These are phyloP conservation scores for Trichomycterus rosablanca DNA, from an alignment of 2,113 vertebrate genomes.

Conservation along the genomic window DNA sequence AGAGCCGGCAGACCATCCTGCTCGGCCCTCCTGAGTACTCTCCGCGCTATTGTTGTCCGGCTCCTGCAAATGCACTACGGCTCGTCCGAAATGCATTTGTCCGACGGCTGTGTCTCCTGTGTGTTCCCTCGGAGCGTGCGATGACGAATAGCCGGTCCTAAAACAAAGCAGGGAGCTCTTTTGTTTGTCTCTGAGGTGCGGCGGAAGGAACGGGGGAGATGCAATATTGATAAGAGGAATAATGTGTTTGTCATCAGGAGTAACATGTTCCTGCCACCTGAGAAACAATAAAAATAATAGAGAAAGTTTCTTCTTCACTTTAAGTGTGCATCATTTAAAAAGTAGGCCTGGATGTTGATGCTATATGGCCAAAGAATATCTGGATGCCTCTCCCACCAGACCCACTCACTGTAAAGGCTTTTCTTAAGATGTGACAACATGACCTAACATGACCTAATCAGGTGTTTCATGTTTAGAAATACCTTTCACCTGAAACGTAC, in stretches of 20 bases:
- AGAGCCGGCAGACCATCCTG: slow-evolving; percentile 51
- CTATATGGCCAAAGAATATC: too few relatives aligned
- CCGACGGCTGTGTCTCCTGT: slow-evolving; percentile 75
- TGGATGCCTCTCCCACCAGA: neutral
- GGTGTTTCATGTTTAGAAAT: too few relatives aligned
- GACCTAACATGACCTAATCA: too few relatives aligned
- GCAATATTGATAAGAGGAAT: slow-evolving; percentile 85
- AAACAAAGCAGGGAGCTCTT: slow-evolving; percentile 78
- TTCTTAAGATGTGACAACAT: too few relatives aligned
- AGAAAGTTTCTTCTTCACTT: neutral
- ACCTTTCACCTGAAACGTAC: too few relatives aligned
- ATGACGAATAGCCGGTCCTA: slow-evolving; percentile 79
- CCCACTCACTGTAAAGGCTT: too few relatives aligned
- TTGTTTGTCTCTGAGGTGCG: slow-evolving; percentile 48
- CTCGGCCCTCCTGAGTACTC: slow-evolving; percentile 84
- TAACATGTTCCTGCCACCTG: slow-evolving; percentile 59
- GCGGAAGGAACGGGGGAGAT: slow-evolving; percentile 63
- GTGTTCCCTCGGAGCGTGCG: slow-evolving; percentile 83
- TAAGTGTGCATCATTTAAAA: neutral
- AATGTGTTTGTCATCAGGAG: slow-evolving; percentile 79
- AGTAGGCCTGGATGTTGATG: neutral
- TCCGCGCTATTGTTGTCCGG: slow-evolving; percentile 85
- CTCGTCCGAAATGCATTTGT: slow-evolving; percentile 86
- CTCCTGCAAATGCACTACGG: slow-evolving; percentile 83
- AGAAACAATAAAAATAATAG: slow-evolving; percentile 13